These are phyloP conservation scores for Hydractinia echinata DNA, from an alignment of 30 jellyfish, hydroid and myxozoan species.

Conservation along the genomic window DNA sequence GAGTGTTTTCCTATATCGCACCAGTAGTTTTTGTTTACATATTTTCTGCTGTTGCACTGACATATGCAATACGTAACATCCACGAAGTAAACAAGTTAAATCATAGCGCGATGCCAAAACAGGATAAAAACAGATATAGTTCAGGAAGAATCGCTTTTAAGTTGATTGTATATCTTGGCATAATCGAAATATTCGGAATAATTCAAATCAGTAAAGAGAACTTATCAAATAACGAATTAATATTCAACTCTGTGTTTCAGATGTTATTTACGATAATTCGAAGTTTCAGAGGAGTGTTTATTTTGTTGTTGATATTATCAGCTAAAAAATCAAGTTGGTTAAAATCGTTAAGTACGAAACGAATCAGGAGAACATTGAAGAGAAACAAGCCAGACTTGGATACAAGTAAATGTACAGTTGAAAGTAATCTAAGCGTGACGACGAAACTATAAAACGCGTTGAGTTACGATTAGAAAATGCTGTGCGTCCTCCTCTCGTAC, in stretches of 20 bases:
- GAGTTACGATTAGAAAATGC: too few relatives aligned
- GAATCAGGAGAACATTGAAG: too few relatives aligned
- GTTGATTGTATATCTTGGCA: neutral
- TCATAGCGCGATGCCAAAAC: neutral
- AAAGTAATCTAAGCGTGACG: too few relatives aligned
- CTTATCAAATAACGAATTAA: neutral
- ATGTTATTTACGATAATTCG: constrained; percentile 2
- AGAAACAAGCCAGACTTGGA: too few relatives aligned
- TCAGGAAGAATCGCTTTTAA: neutral
- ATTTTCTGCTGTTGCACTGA: constrained; percentile 2
- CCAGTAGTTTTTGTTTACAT: neutral
- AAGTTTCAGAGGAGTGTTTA: constrained; percentile 3
- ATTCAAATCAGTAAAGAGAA: neutral
- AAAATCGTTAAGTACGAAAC: too few relatives aligned
- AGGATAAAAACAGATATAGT: neutral
- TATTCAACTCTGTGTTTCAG: constrained; percentile 4
- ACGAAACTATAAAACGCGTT: too few relatives aligned
- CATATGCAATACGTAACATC: constrained; percentile 7
- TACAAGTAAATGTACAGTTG: too few relatives aligned
- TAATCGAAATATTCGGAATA: neutral
- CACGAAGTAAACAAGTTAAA: neutral
- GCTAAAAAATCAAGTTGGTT: too few relatives aligned
- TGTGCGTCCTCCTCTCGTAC: too few relatives aligned
- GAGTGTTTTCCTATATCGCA: neutral
- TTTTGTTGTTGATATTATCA: neutral